Percentiles rank a stretch among this genome's conserved stretches.
Evolutionary conservation across 53 echinoderm and acorn worm species (phyloP).

Genomic region (Stichopus horrens): DNA sequence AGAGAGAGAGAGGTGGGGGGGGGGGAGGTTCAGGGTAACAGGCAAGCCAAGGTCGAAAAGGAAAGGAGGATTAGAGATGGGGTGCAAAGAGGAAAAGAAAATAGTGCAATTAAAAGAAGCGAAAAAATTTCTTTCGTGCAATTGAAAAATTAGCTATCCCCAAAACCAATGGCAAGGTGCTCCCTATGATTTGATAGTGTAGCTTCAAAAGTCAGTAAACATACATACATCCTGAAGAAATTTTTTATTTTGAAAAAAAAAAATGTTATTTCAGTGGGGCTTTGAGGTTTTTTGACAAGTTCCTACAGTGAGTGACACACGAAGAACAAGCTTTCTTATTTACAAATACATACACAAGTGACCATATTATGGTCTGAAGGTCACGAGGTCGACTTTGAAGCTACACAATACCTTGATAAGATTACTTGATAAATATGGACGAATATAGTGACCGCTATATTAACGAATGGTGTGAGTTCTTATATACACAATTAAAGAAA

Average conservation of each 20-base stretch:
- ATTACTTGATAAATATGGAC: slow-evolving; percentile 4
- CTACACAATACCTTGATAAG: not conserved
- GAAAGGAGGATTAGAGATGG: slow-evolving; percentile 7
- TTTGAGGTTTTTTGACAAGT: too few relatives aligned
- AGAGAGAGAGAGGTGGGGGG: not conserved
- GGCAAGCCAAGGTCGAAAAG: not conserved
- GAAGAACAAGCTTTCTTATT: too few relatives aligned
- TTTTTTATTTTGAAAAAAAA: too few relatives aligned
- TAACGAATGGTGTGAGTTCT: slow-evolving; percentile 1
- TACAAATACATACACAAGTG: too few relatives aligned
- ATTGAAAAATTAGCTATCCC: slow-evolving; percentile 12
- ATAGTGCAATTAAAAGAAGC: slow-evolving; percentile 27
- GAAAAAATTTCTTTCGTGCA: slow-evolving; percentile 30
- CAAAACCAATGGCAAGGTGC: slow-evolving; percentile 1
- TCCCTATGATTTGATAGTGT: not conserved
- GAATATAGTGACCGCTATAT: not conserved
- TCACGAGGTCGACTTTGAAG: too few relatives aligned
- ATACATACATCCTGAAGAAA: too few relatives aligned
- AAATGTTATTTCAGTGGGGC: too few relatives aligned
- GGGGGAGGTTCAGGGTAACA: not conserved
- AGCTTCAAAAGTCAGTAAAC: not conserved
- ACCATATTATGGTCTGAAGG: too few relatives aligned
- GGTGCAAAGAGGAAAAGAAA: slow-evolving; percentile 49
- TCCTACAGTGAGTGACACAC: too few relatives aligned
- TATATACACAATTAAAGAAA: not conserved